Evolutionary conservation across 2,888 invertebrate genomes (phyloP), one percentile per base, ranked within the genome.

Genomic region (Cosmopolites sordidus): DNA sequence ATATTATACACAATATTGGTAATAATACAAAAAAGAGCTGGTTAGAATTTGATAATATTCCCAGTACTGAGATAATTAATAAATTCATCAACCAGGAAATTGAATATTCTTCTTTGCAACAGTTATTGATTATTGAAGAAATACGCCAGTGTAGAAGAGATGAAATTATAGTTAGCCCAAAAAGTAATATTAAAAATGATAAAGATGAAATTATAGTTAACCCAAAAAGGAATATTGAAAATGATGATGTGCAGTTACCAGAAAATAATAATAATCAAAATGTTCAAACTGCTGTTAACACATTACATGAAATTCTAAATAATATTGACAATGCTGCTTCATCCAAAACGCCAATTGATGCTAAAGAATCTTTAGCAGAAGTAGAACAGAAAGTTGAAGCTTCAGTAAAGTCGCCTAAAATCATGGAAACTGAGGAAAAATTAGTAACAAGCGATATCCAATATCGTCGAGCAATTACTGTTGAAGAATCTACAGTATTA

Each of bases 1-100:
- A 69, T 51, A 69, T 69, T 15, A 69, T 69, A 3, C 62, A 67
- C 17, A 66, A 64, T 17, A 66, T 65, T 40, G 67, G 63, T 12
- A 60, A 54, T 41, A 62, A 56, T 49, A 41, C 43, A 14, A 50
- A 22, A 38, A 49, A 41, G 51, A 29, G 17, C 8, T 27, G 38
- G 2, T 15, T 22, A 22, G 44, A 45, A 1, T 12, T 16, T 5
- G 12, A 14, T n/a, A 6, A 15, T 9, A 54, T 58, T 40, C 55
- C 52, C 43, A 62, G 60, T 49, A 5, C 59, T n/a, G 58, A 63
- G 16, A 27, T 47, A 2, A 53, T 60, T 5, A 51, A 49, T 30
- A 59, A 61, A 49, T 62, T 63, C 51, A 38, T 63, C 14, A 53
- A 61, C 27, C 58, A 48, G 27, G 63, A 64, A 58, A 49, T 51